Evolutionary conservation across 2,113 vertebrate genomes (phyloP), one percentile per base, ranked within the genome.

Genomic region (Thymallus thymallus): DNA sequence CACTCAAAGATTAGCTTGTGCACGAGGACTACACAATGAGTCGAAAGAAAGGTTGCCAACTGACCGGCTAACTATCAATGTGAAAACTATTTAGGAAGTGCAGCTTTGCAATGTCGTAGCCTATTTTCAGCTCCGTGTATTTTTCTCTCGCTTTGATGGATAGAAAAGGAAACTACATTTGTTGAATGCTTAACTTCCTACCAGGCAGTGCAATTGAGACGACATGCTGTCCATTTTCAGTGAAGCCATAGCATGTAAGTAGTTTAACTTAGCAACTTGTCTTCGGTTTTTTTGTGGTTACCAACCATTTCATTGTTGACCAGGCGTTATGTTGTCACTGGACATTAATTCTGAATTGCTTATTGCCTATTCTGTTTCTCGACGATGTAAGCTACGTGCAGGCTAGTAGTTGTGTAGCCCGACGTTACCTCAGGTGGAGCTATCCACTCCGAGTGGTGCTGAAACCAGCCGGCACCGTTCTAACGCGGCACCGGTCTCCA

Each of bases 381-480:
- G 35, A 41, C 7, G 9, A 41, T 41, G 35, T 9, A 41, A 9
- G 9, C 35, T 41, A 41, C 9, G 9, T 10, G 9, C 3, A 41
- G 35, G 35, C 35, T 41, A 41, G 35, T 22, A 22, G n/a, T 60
- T 51, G n/a, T 51, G n/a, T 9, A 60, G 56, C 56, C n/a, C 56
- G 1, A 5, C n/a, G 48, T 5, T 60, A 60, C n/a, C 14, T 62
- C 46, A 46, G 74, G 61, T 68, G 88, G 88, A 91, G 88, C 91
- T 93, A 87, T 91, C 86, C 87, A 56, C 18, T 65, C 22, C 51
- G 60, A 23, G 68, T 83, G 84, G 91, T 93, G 84, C 91, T 92
- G 89, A 91, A 92, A 87, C 64, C 22, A 67, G 66, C 69, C 46
- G 64, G 75, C 68, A 75, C 32, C 72, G 32, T 76, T 41, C 77